Conservation (phyloP, 2,888 invertebrate species). For the Agrochola lota region DNA sequence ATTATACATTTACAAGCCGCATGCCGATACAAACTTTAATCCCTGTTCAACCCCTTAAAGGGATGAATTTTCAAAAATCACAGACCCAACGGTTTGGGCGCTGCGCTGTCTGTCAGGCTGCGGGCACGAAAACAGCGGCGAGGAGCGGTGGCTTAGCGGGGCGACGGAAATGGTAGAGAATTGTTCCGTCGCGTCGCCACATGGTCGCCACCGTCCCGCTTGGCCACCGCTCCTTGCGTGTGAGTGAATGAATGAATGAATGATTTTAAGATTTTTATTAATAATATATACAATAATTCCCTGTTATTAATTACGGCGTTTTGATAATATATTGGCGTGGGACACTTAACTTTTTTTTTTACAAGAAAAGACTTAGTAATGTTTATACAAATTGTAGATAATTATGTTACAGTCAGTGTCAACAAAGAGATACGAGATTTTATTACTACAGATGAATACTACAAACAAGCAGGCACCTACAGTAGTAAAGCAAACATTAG, state of each 20-base stretch:
- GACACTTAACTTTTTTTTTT: background rate
- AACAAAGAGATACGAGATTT: slow-evolving; percentile 30
- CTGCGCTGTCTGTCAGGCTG: too few species aligned
- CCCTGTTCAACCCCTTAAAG: too few species aligned
- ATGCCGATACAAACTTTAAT: background rate
- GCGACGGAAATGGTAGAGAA: too few species aligned
- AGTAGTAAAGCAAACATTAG: slow-evolving; percentile 40
- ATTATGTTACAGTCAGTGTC: slow-evolving; percentile 5
- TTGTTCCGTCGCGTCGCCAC: too few species aligned
- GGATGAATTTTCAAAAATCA: too few species aligned
- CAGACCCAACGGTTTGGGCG: too few species aligned
- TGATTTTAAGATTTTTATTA: too few species aligned
- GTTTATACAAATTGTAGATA: slow-evolving; percentile 9
- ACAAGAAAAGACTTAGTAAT: slow-evolving; percentile 15
- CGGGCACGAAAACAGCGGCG: too few species aligned
- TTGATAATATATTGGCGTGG: background rate
- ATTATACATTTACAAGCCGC: background rate
- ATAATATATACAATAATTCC: background rate
- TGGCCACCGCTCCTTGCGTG: too few species aligned
- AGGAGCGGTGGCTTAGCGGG: too few species aligned
- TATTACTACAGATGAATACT: slow-evolving; percentile 31
- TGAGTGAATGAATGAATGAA: too few species aligned
- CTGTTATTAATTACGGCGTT: background rate
- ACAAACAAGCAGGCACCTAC: slow-evolving; percentile 18
- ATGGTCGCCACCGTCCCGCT: too few species aligned